Evolutionary conservation across 2,797 vertebrate species (phyloP).

Genomic region (Manis javanica): DNA sequence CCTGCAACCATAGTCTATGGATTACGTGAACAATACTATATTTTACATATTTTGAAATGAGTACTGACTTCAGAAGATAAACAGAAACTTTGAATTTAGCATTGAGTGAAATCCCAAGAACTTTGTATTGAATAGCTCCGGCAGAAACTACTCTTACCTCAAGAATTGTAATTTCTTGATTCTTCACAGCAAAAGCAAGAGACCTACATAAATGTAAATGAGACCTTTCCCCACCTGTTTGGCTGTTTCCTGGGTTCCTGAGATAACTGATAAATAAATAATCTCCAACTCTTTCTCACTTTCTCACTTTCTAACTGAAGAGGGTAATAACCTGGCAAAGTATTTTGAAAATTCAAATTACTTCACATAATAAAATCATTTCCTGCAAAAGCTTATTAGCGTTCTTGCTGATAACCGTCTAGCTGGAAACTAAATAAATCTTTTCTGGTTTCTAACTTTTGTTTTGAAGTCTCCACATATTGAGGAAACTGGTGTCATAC

Average conservation of each 20-base stretch:
- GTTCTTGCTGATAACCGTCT: background rate
- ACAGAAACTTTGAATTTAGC: background rate
- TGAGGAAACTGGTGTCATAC: background rate
- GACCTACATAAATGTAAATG: background rate
- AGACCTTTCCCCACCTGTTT: background rate
- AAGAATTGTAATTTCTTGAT: background rate
- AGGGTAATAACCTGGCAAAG: background rate
- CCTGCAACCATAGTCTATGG: background rate
- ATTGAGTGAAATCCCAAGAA: background rate
- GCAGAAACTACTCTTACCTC: background rate
- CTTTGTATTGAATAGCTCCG: background rate
- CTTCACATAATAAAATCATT: conserved; percentile 8
- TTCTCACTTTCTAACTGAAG: conserved; percentile 10
- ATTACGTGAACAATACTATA: background rate
- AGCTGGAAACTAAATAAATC: background rate
- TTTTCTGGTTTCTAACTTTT: background rate
- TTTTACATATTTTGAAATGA: background rate
- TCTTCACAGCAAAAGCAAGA: background rate
- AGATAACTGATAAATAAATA: background rate
- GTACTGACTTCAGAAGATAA: background rate
- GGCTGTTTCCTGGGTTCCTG: background rate
- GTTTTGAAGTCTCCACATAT: background rate
- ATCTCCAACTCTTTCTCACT: background rate
- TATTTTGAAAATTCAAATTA: conserved; percentile 34
- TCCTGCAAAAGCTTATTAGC: background rate